These are phyloP conservation scores for Sisyra terminalis DNA, from an alignment of 2,888 invertebrate species.

Conservation along the genomic window DNA sequence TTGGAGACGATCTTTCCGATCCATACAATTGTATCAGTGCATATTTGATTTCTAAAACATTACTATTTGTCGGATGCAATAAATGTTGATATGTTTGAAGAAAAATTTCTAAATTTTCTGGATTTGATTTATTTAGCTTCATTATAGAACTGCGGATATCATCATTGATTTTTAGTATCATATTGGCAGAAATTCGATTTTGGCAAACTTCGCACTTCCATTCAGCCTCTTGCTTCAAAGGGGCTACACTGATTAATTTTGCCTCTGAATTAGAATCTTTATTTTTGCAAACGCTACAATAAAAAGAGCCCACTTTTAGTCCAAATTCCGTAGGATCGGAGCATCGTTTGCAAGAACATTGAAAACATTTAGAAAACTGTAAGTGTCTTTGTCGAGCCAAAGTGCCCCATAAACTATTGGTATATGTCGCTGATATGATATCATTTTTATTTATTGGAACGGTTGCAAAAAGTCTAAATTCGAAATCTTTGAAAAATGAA, in stretches of 20 bases:
- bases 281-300: slow-evolving; percentile 43
- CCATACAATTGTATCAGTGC: slow-evolving; percentile 53
- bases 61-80: slow-evolving; percentile 48
- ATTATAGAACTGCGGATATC: slow-evolving; percentile 40
- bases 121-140: slow-evolving; percentile 32
- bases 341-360: slow-evolving; percentile 49
- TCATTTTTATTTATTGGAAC: slow-evolving; percentile 48
- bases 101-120: slow-evolving; percentile 41
- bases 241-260: slow-evolving; percentile 41
- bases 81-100: slow-evolving; percentile 42
- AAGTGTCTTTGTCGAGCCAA: slow-evolving; percentile 41
- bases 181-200: slow-evolving; percentile 35
- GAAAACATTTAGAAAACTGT: slow-evolving; percentile 45
- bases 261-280: slow-evolving; percentile 26
- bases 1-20: slow-evolving; percentile 27
- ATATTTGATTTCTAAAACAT: slow-evolving; percentile 50
- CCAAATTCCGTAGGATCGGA: slow-evolving; percentile 51
- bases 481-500: slow-evolving; percentile 40
- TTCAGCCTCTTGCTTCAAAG: slow-evolving; percentile 35
- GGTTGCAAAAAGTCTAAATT: slow-evolving; percentile 45
- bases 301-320: slow-evolving; percentile 40
- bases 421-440: slow-evolving; percentile 49
- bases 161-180: slow-evolving; percentile 44
- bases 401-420: slow-evolving; percentile 53
- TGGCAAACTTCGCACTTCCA: slow-evolving; percentile 53